Base-by-base conservation (phyloP, 2,888 invertebrate species). In the Apamea crenata region DNA sequence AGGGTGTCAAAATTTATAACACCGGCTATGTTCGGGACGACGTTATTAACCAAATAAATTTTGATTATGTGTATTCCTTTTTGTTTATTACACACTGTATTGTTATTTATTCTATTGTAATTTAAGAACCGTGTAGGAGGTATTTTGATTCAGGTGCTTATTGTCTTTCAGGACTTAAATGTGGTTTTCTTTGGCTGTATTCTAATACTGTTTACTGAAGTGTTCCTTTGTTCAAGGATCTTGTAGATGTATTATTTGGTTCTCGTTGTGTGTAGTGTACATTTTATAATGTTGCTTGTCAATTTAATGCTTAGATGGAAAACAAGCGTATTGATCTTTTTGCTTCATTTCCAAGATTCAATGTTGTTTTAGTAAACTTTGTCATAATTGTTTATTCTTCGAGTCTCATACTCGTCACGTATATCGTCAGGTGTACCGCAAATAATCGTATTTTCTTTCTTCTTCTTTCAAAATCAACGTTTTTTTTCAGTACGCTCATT, bases 1-100 rank as follows among this genome's bases (percentile, higher is more conserved):
- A 53, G 77, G 71, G 77, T 85, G 90, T 87, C 80, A 81, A 80
- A 89, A 91, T 91, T 87, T 90, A 89, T 88, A 87, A 84, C 84
- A 82, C 79, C 81, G 70, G 86, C 81, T 81, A 82, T 81, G 83
- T 88, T 83, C 72, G 73, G 80, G 63, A 81, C 86, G 81, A 76
- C 71, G 81, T 90, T 89, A 92, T 90, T 88, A 88, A 85, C 79
- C 69, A 83, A 85, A 91, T 91, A 92, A 91, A 91, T 91, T 91
- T 84, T 89, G 87, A 90, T 91, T 89, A 90, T 81, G 77, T 80
- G 76, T 79, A 83, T 87, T 80, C 82, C 81, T 81, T 82, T 89
- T 84, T 83, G 83, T 88, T 87, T 89, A 87, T 86, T 82, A 75
- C 56, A 66, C 40, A 63, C 44, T 40, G 47, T 82, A 81, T 79